A percentile compares a stretch with the other conserved stretches of the same genome.
phyloP scores from a whole-genome alignment of 37 sponge, comb jelly and placozoan species.

The Halichondria panicea region DNA sequence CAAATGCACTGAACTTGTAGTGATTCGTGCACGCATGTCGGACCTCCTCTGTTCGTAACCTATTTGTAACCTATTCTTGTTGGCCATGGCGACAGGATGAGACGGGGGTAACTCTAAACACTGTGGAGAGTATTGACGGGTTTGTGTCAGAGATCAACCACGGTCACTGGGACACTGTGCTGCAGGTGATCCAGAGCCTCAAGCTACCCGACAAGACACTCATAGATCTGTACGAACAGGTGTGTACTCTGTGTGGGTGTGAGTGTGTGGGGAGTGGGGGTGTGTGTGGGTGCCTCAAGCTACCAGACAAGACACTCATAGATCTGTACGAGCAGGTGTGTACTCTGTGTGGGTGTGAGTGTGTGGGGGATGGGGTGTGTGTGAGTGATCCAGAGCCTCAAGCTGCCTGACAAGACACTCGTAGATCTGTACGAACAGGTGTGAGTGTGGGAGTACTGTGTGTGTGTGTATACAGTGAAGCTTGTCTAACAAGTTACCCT shows the following conservation, averaged over 20 bases:
- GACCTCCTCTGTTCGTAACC: no score
- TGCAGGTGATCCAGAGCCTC: conserved; percentile 93
- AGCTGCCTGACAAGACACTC: conserved; percentile 94
- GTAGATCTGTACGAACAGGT: conserved; percentile 93
- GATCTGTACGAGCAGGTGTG: conserved; percentile 91
- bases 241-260: conserved; percentile 14
- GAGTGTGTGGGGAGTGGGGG: no score
- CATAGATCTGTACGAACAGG: conserved; percentile 91
- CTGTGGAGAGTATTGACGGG: conserved; percentile 96
- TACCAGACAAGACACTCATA: conserved; percentile 94
- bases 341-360: neutral
- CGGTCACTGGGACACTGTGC: conserved; percentile 99
- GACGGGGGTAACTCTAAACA: conserved; percentile 87
- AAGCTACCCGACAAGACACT: conserved; percentile 96
- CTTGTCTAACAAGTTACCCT: no score
- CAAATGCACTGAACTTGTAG: neutral
- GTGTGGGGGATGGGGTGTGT: no score
- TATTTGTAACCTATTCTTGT: neutral
- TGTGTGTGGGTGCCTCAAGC: conserved; percentile 90
- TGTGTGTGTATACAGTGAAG: no score
- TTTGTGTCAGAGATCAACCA: conserved; percentile 95
- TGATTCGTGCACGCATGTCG: no score
- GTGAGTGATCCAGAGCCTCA: no score
- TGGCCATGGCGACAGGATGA: conserved; percentile 83
- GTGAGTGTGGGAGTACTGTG: neutral